These are phyloP conservation scores for Stenotaenia linearis DNA, from an alignment of 2,888 invertebrate species.

Conservation along the genomic window DNA sequence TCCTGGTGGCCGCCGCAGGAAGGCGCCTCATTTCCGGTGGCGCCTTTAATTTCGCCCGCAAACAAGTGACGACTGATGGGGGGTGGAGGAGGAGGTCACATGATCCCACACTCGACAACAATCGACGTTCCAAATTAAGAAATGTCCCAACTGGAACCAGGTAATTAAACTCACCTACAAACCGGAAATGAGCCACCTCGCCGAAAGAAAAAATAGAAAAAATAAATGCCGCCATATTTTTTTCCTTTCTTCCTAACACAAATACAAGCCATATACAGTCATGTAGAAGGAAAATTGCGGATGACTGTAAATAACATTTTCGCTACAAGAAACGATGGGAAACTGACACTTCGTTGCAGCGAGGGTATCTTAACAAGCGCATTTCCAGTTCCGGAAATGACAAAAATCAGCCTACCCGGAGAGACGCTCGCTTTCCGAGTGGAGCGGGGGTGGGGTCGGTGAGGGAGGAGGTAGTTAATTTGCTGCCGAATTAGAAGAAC, in stretches of 20 bases:
- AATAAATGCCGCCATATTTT: background rate
- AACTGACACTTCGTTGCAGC: background rate
- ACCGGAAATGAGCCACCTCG: constrained; percentile 23
- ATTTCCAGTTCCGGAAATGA: constrained; percentile 13
- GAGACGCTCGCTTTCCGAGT: background rate
- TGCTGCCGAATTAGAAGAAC: constrained; percentile 21
- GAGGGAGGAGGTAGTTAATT: background rate
- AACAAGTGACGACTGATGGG: background rate
- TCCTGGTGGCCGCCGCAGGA: constrained; percentile 24
- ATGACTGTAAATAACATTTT: constrained; percentile 6
- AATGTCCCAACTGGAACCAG: constrained; percentile 26
- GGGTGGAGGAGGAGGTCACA: constrained; percentile 1
- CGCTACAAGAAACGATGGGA: background rate
- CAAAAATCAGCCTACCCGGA: constrained; percentile 1
- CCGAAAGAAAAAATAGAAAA: background rate
- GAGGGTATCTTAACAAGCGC: background rate
- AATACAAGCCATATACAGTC: background rate
- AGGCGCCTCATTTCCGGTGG: constrained; percentile 29
- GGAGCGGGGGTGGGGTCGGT: background rate
- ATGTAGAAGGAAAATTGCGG: background rate
- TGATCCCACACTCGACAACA: constrained; percentile 18
- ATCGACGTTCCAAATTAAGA: constrained; percentile 20
- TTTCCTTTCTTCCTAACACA: background rate
- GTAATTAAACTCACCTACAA: constrained; percentile 24
- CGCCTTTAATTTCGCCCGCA: constrained; percentile 26